Evolutionary conservation across 2,113 vertebrate species (phyloP).

Genomic region (Chloropsis cyanopogon): DNA sequence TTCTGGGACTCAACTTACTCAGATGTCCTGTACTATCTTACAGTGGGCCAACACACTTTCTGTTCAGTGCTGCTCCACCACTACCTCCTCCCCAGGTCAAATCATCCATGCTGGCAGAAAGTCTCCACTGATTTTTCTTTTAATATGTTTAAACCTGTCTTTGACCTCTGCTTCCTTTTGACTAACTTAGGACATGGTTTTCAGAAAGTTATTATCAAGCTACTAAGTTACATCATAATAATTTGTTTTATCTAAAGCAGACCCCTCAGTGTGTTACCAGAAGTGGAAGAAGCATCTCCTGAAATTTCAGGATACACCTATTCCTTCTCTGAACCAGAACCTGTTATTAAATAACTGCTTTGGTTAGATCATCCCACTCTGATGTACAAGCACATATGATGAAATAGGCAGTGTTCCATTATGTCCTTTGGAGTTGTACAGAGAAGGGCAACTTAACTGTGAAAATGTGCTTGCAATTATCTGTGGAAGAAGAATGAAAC

Average conservation of each 20-base stretch:
- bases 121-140: neutral
- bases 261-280: neutral
- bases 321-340: neutral
- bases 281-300: neutral
- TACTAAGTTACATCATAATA: neutral
- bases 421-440: neutral
- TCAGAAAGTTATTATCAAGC: neutral
- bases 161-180: neutral
- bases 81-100: neutral
- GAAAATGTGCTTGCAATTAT: slow-evolving; percentile 69
- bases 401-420: neutral
- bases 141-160: neutral
- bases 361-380: neutral
- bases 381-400: neutral
- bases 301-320: neutral
- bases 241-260: neutral
- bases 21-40: neutral
- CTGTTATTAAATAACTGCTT: neutral
- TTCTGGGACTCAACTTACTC: neutral
- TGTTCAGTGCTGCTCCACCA: neutral
- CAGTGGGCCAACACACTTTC: neutral
- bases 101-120: neutral
- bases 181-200: neutral
- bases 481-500: slow-evolving; percentile 58
- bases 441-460: slow-evolving; percentile 32